A percentile compares a stretch with the other conserved stretches of the same genome.
These are phyloP conservation scores for Antheraea assamensis DNA, from an alignment of 2,888 invertebrate genomes.

Conservation along the genomic window DNA sequence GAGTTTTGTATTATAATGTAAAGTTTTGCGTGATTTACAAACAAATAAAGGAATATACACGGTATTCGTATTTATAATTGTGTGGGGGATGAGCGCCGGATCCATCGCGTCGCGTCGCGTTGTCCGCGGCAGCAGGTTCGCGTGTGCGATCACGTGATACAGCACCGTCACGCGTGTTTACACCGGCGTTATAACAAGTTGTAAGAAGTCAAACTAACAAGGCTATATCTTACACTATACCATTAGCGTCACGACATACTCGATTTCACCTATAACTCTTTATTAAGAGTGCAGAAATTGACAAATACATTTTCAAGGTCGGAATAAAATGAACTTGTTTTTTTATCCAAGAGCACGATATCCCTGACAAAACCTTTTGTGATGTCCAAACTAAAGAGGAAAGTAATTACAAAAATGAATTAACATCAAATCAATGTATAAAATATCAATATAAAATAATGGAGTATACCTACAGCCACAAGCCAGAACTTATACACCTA, in stretches of 20 bases:
- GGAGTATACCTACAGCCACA: too few relatives aligned
- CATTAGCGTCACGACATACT: constrained; percentile 13
- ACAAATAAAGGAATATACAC: constrained; percentile 49
- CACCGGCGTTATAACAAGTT: constrained; percentile 71
- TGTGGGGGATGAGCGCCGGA: constrained; percentile 57
- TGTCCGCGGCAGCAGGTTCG: constrained; percentile 47
- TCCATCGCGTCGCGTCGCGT: constrained; percentile 53
- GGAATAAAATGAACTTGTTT: background rate
- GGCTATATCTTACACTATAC: constrained; percentile 31
- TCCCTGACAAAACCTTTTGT: background rate
- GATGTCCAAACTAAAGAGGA: background rate
- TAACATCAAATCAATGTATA: too few relatives aligned
- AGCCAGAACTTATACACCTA: too few relatives aligned
- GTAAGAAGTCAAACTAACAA: constrained; percentile 71
- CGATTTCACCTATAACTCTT: constrained; percentile 14
- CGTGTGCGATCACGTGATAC: constrained; percentile 77
- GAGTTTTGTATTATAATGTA: constrained; percentile 27
- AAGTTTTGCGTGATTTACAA: constrained; percentile 52
- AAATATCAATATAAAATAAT: too few relatives aligned
- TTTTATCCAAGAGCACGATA: background rate
- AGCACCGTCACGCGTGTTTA: constrained; percentile 74
- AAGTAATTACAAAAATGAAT: background rate
- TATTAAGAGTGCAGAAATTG: constrained; percentile 7
- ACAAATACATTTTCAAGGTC: background rate
- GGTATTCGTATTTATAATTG: constrained; percentile 58